Conservation (phyloP, 2,797 vertebrate genomes). For the Squalus acanthias region DNA sequence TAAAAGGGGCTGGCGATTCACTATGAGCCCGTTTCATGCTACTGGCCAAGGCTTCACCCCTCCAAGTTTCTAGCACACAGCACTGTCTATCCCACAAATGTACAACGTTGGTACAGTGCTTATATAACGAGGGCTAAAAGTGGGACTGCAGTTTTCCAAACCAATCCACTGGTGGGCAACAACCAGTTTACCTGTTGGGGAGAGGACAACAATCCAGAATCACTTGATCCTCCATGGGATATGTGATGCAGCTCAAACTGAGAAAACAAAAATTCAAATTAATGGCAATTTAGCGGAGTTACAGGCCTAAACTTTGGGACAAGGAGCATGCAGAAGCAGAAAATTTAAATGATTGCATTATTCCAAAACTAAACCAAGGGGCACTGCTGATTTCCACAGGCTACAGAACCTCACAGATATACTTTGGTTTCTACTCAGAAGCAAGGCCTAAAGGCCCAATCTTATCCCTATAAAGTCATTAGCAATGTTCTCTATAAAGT, state of each 20-base stretch:
- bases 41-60: not conserved
- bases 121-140: not conserved
- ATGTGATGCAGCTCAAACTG: conserved; percentile 26
- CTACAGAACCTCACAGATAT: not conserved
- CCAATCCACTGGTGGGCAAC: conserved; percentile 48
- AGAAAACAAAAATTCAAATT: conserved; percentile 50
- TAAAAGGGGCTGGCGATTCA: not conserved
- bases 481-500: not conserved
- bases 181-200: conserved; percentile 42
- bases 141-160: not conserved
- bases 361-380: not conserved
- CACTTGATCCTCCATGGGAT: conserved; percentile 65
- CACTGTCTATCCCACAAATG: not conserved
- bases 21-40: not conserved
- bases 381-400: not conserved
- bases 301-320: not conserved
- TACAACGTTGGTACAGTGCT: not conserved
- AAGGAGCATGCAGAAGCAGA: not conserved
- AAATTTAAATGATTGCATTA: not conserved
- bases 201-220: conserved; percentile 41
- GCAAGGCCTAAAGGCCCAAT: not conserved
- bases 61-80: not conserved
- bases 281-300: conserved; percentile 54
- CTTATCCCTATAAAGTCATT: not conserved
- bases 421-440: not conserved